Evolutionary conservation across 1,140 invertebrate genomes (phyloP).

Genomic region (Mylabris phalerata): DNA sequence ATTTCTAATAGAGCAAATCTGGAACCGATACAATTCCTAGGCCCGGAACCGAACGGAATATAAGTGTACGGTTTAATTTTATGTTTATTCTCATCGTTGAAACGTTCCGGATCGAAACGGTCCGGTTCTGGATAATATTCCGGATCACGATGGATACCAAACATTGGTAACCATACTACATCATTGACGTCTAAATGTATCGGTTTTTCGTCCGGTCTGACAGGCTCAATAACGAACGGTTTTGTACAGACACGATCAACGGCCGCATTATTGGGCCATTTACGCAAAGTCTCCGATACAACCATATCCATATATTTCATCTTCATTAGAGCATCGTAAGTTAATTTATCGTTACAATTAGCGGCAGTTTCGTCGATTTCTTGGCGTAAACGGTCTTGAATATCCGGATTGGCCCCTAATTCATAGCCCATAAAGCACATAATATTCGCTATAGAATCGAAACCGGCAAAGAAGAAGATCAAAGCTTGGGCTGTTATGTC

Average conservation of each 20-base stretch:
- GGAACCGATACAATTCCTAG: too few species aligned
- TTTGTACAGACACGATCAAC: constrained; percentile 40
- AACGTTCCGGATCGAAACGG: constrained; percentile 42
- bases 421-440: constrained; percentile 38
- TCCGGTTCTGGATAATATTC: constrained; percentile 31
- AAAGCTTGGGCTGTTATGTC: too few species aligned
- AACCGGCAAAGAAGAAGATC: constrained; percentile 28
- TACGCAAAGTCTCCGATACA: too few species aligned
- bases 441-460: constrained; percentile 37
- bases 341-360: constrained; percentile 21
- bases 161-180: constrained; percentile 31
- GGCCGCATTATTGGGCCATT: constrained; percentile 39
- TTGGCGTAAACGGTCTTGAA: constrained; percentile 41
- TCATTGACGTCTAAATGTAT: constrained; percentile 30
- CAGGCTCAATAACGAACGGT: constrained; percentile 26
- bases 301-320: constrained; percentile 16
- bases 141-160: constrained; percentile 30
- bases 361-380: constrained; percentile 38
- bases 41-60: too few species aligned
- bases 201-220: not conserved
- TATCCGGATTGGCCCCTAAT: constrained; percentile 47
- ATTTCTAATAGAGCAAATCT: too few species aligned
- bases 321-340: constrained; percentile 2
- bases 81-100: too few species aligned
- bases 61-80: too few species aligned